phyloP scores from a whole-genome alignment of 2,113 vertebrate species.

The Arenaria interpres region DNA sequence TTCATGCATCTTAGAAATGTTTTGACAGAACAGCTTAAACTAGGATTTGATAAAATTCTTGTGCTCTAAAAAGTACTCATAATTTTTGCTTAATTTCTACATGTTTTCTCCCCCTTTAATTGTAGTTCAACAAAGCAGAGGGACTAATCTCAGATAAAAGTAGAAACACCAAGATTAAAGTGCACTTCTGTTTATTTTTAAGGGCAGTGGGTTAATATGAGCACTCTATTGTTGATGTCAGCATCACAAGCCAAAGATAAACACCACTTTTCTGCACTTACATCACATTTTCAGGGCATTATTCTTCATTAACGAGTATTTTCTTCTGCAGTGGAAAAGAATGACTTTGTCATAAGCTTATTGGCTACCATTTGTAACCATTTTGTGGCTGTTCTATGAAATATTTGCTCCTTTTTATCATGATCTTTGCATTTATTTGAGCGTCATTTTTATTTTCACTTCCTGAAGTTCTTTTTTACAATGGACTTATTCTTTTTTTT shows the following conservation, averaged over 20 bases:
- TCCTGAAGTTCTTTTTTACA: neutral
- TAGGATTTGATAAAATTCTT: slow-evolving; percentile 63
- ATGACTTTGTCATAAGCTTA: slow-evolving; percentile 6
- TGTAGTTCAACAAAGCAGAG: slow-evolving; percentile 47
- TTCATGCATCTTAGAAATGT: slow-evolving; percentile 60
- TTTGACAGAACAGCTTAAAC: slow-evolving; percentile 55
- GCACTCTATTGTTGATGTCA: slow-evolving; percentile 65
- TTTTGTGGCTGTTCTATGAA: neutral
- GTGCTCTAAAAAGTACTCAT: slow-evolving; percentile 50
- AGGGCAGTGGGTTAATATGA: slow-evolving; percentile 64
- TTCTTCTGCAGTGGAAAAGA: slow-evolving; percentile 24
- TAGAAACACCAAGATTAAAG: slow-evolving; percentile 57
- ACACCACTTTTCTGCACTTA: slow-evolving; percentile 53
- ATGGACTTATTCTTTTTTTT: neutral
- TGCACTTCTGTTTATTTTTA: slow-evolving; percentile 73
- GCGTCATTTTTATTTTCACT: neutral
- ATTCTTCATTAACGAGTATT: slow-evolving; percentile 67
- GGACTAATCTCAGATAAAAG: slow-evolving; percentile 68
- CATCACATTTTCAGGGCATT: slow-evolving; percentile 62
- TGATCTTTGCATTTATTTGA: neutral
- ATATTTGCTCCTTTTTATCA: neutral
- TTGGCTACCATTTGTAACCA: neutral
- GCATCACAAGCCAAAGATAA: slow-evolving; percentile 69
- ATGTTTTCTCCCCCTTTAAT: slow-evolving; percentile 47
- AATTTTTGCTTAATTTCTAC: slow-evolving; percentile 60